These are phyloP conservation scores for Percina caprodes DNA, from an alignment of 2,113 vertebrate genomes.

Conservation along the genomic window DNA sequence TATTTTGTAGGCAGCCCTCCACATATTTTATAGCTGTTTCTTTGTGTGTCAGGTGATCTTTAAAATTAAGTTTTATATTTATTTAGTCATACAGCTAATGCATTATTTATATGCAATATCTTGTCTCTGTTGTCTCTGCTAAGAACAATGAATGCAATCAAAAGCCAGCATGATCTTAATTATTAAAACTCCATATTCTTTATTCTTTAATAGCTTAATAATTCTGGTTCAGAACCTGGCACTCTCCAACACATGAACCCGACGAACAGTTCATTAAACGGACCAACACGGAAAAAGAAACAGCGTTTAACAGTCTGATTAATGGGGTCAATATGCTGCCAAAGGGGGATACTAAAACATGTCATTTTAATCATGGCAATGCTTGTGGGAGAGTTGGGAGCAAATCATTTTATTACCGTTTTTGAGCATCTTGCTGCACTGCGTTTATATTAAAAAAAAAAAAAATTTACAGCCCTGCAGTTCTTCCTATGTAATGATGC, in stretches of 20 bases:
- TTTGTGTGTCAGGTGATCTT: slow-evolving; percentile 24
- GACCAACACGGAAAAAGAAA: slow-evolving; percentile 67
- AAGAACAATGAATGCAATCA: slow-evolving; percentile 60
- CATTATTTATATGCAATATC: slow-evolving; percentile 65
- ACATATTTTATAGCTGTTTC: slow-evolving; percentile 3
- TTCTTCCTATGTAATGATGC: slow-evolving; percentile 24
- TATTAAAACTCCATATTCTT: slow-evolving; percentile 76
- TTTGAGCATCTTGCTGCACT: slow-evolving; percentile 52
- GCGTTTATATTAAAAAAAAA: slow-evolving; percentile 6
- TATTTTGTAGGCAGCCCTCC: not conserved
- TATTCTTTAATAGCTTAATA: slow-evolving; percentile 74
- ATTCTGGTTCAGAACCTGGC: slow-evolving; percentile 42
- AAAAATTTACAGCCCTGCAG: not conserved
- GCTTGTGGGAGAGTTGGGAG: slow-evolving; percentile 49
- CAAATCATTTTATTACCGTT: slow-evolving; percentile 67
- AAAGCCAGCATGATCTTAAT: slow-evolving; percentile 68
- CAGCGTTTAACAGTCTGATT: slow-evolving; percentile 62
- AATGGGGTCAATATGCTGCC: slow-evolving; percentile 73
- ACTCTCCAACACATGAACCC: slow-evolving; percentile 30
- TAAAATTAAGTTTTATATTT: slow-evolving; percentile 43
- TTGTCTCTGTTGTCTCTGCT: slow-evolving; percentile 46
- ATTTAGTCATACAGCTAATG: slow-evolving; percentile 38
- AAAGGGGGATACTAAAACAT: slow-evolving; percentile 65
- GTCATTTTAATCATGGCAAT: slow-evolving; percentile 68
- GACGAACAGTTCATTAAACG: slow-evolving; percentile 64